Evolutionary conservation across 2,113 vertebrate species (phyloP).

Genomic region (Xerus inauris): DNA sequence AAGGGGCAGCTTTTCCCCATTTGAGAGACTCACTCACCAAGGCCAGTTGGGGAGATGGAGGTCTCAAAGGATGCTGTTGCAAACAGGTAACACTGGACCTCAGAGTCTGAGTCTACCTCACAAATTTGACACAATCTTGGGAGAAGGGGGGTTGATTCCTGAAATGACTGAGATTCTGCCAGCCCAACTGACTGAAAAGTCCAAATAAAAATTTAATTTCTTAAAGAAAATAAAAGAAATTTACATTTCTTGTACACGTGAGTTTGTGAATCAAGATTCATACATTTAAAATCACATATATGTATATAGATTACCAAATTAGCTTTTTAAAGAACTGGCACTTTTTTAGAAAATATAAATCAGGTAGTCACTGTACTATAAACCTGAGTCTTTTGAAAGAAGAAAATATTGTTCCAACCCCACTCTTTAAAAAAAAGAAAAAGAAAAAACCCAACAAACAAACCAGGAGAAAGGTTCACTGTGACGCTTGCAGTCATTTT

Average conservation of each 20-base stretch:
- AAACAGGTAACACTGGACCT: not conserved
- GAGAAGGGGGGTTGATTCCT: not conserved
- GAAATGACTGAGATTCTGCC: not conserved
- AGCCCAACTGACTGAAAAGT: not conserved
- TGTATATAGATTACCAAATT: not conserved
- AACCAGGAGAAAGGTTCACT: constrained; percentile 53
- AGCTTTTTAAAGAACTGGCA: not conserved
- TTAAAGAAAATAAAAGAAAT: constrained; percentile 2
- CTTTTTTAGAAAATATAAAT: not conserved
- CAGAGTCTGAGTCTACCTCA: not conserved
- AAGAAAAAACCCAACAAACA: not conserved
- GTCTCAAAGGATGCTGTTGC: not conserved
- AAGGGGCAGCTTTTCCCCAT: no score
- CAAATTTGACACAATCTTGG: not conserved
- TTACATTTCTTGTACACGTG: not conserved
- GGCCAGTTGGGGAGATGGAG: not conserved
- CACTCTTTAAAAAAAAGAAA: not conserved
- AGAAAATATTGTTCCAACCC: constrained; percentile 1
- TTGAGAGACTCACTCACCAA: not conserved
- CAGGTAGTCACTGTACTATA: not conserved
- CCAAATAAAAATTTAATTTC: not conserved
- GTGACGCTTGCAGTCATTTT: constrained; percentile 49
- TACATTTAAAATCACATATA: not conserved
- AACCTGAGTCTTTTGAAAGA: constrained; percentile 38
- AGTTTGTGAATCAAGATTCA: not conserved